Evolutionary conservation across 64 coral and sea anemone species (phyloP), one percentile per base, ranked within the genome.

Genomic region (Montipora efflorescens): DNA sequence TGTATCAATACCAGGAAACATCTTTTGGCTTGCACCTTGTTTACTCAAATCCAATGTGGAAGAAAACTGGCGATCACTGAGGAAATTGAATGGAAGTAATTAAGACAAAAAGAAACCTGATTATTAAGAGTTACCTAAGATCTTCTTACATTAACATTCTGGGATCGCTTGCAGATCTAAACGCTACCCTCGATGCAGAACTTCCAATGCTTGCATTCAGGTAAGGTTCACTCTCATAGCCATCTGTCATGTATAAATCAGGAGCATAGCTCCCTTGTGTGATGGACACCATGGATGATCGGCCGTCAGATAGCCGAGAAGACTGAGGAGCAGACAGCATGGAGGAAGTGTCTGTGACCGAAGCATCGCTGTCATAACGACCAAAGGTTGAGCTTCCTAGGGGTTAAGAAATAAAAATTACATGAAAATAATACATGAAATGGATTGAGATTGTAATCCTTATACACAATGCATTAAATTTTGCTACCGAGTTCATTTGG

Each of bases 261-360:
- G 92, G 95, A 11, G 92, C 95, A 91, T 97, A 97, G 76, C 95
- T 97, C 7, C 95, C 95, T 52, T 97, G 95, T n/a, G 89, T 97
- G 21, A 97, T 88, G 9, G 95, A 97, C 8, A 97, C 48, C 43
- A 86, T 84, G 19, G 95, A 97, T 16, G 95, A 97, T n/a, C 95
- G 89, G 16, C 95, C 95, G 66, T 96, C 95, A 59, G 95, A 97
- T 25, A 97, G 82, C 57, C 94, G 51, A 15, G 95, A 97, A 1
- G 92, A 93, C 49, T 52, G 92, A 53, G 89, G 92, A 51, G 92
- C 95, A 48, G 95, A 97, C 83, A 92, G 67, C 23, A 79, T 87
- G 0, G 95, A 97, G 2, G 95, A 97, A 13, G 92, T 89, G 67
- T 94, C 87, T 15, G 95, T 91, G 2, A 97, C 79, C 20, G 95